These are phyloP conservation scores for Ctena decussata DNA, from an alignment of 2,888 invertebrate genomes.

Conservation along the genomic window DNA sequence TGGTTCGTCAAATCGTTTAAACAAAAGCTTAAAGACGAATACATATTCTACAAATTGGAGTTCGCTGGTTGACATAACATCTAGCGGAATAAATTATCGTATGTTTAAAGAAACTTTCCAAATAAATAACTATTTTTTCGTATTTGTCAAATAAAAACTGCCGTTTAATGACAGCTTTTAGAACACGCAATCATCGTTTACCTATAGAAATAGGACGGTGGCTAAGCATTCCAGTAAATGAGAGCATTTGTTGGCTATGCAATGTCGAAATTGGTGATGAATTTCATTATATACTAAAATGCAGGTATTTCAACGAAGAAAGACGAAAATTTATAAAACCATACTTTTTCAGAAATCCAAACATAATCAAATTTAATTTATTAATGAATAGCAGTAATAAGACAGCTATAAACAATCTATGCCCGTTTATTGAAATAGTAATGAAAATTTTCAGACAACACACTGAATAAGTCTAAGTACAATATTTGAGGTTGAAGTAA, in stretches of 20 bases:
- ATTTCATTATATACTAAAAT: slow-evolving; percentile 2
- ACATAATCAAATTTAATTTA: neutral
- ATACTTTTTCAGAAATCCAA: neutral
- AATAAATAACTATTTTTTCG: neutral
- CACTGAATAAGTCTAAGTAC: too few species aligned
- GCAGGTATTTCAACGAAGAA: neutral
- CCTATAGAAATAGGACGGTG: slow-evolving; percentile 19
- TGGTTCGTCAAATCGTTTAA: neutral
- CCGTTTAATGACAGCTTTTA: neutral
- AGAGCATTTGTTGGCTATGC: neutral
- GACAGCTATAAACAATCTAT: neutral
- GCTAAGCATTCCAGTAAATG: neutral
- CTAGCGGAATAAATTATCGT: slow-evolving; percentile 3
- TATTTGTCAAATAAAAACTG: neutral
- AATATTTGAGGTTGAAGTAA: too few species aligned
- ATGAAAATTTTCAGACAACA: neutral
- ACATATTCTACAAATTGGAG: neutral
- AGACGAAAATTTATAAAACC: neutral
- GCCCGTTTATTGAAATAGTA: neutral
- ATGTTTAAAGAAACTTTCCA: neutral
- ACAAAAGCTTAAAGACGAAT: slow-evolving; percentile 18
- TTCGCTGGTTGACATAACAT: neutral
- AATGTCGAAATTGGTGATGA: neutral
- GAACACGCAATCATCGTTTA: slow-evolving; percentile 11
- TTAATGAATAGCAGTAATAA: neutral